phyloP scores from a whole-genome alignment of 2,113 vertebrate species.

The Coryphaenoides rupestris region DNA sequence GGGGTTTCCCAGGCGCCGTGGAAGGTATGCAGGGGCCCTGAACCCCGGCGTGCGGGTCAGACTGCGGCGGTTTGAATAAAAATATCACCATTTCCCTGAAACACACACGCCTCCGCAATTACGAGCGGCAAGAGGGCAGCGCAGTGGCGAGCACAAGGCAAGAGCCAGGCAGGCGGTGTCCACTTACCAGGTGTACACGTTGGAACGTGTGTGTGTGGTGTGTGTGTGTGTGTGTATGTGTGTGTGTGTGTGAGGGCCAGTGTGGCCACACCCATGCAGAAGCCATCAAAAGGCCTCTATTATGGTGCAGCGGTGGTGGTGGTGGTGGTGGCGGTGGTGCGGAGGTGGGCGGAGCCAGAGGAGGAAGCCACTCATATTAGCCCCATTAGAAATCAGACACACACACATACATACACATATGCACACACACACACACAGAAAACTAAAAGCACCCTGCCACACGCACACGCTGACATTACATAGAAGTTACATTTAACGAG shows the following conservation, averaged over 20 bases:
- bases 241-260: not conserved
- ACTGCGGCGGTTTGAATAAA: constrained; percentile 3
- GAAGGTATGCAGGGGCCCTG: constrained; percentile 6
- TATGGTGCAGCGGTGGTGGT: constrained; percentile 14
- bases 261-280: constrained; percentile 29
- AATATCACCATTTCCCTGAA: constrained; percentile 11
- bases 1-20: not conserved
- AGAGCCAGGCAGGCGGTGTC: constrained; percentile 16
- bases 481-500: not conserved
- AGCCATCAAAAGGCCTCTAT: constrained; percentile 45
- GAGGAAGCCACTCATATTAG: constrained; percentile 34
- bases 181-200: constrained; percentile 11
- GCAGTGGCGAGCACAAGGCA: constrained; percentile 26
- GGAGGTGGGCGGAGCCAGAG: not conserved
- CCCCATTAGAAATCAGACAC: constrained; percentile 52
- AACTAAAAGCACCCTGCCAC: constrained; percentile 38
- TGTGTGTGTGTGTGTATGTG: constrained; percentile 6
- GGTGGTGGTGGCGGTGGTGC: too few species aligned
- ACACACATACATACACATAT: constrained; percentile 35
- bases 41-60: constrained; percentile 23
- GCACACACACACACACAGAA: constrained; percentile 20
- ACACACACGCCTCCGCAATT: constrained; percentile 29
- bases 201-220: not conserved
- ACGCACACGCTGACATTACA: not conserved
- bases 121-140: constrained; percentile 21